A percentile compares a stretch with the other conserved stretches of the same genome.
Evolutionary conservation across 1,140 invertebrate genomes (phyloP).

Genomic region (Frieseomelitta varia): DNA sequence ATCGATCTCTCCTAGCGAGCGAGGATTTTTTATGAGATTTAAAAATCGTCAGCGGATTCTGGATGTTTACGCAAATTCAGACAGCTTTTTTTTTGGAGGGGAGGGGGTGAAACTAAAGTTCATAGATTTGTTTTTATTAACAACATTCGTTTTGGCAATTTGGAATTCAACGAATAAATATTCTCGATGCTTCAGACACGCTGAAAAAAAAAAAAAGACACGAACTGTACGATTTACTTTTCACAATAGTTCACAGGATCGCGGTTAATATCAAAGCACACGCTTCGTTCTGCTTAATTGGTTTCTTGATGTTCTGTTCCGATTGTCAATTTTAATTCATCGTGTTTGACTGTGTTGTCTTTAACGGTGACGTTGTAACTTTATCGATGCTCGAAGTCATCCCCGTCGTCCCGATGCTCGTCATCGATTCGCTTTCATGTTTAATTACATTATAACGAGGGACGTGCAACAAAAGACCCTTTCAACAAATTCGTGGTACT

Average conservation of each 20-base stretch:
- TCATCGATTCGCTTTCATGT: conserved; percentile 17
- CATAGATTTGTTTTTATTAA: too few relatives aligned
- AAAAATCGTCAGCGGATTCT: too few relatives aligned
- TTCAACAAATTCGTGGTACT: neutral
- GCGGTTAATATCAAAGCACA: neutral
- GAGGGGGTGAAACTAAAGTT: too few relatives aligned
- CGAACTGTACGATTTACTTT: too few relatives aligned
- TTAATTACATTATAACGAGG: neutral
- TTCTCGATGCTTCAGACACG: too few relatives aligned
- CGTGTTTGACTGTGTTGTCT: neutral
- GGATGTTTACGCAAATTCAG: too few relatives aligned
- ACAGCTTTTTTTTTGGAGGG: too few relatives aligned
- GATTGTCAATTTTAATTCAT: conserved; percentile 5
- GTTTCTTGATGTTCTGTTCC: neutral
- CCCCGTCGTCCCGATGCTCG: neutral
- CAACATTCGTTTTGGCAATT: too few relatives aligned
- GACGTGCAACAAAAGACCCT: neutral
- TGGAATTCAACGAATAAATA: too few relatives aligned
- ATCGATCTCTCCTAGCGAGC: neutral
- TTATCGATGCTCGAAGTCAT: conserved; percentile 12
- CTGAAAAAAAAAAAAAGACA: too few relatives aligned
- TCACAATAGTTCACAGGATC: too few relatives aligned
- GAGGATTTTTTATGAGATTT: too few relatives aligned
- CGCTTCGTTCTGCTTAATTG: conserved; percentile 3
- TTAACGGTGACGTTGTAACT: conserved; percentile 8